These are phyloP conservation scores for Eilema sororculum DNA, from an alignment of 2,888 invertebrate species.

Conservation along the genomic window DNA sequence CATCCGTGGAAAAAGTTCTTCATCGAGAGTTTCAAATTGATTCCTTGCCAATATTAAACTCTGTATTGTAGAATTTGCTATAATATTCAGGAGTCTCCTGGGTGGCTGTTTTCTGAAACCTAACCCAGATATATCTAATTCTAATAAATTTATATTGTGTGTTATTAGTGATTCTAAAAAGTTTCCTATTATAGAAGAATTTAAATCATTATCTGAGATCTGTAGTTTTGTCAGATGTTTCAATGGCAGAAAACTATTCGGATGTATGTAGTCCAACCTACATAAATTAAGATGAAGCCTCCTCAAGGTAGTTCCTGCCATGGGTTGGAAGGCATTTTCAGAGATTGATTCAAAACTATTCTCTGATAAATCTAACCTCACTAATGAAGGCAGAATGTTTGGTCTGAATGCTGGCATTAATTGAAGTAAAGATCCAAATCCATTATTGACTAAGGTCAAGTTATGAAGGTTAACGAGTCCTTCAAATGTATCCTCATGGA, in stretches of 20 bases:
- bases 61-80: constrained; percentile 83
- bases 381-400: constrained; percentile 77
- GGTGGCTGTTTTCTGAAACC: constrained; percentile 85
- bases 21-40: constrained; percentile 84
- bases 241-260: constrained; percentile 80
- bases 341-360: constrained; percentile 81
- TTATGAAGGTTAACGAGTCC: constrained; percentile 83
- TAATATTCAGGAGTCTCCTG: constrained; percentile 75
- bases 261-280: constrained; percentile 84
- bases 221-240: constrained; percentile 76
- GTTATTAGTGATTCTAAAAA: constrained; percentile 72
- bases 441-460: constrained; percentile 86
- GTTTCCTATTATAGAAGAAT: constrained; percentile 72
- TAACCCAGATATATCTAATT: constrained; percentile 83
- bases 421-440: constrained; percentile 77
- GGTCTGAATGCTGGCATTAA: constrained; percentile 78
- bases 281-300: constrained; percentile 84
- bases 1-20: constrained; percentile 86
- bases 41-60: constrained; percentile 82
- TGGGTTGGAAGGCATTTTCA: constrained; percentile 75
- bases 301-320: constrained; percentile 76
- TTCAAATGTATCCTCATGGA: constrained; percentile 80
- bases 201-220: constrained; percentile 86
- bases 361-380: constrained; percentile 83
- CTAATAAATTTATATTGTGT: constrained; percentile 73